These are phyloP conservation scores for Brachypalpus laphriformis DNA, from an alignment of 2,888 invertebrate genomes.

Conservation along the genomic window DNA sequence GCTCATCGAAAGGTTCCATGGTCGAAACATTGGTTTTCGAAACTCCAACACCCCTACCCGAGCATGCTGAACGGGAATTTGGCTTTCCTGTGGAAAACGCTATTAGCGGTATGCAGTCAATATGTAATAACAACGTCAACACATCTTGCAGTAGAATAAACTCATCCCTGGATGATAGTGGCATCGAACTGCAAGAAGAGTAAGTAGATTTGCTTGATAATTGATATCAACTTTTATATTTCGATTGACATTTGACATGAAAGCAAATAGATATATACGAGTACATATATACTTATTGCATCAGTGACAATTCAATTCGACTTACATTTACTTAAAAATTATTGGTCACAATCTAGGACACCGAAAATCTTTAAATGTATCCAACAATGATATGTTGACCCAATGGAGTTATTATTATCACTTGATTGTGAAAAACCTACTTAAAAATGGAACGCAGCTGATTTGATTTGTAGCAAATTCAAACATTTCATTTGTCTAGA, in stretches of 20 bases:
- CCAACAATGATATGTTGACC: neutral
- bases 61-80: conserved; percentile 82
- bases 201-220: conserved; percentile 76
- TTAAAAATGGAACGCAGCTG: too few relatives aligned
- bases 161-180: conserved; percentile 82
- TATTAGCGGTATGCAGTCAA: conserved; percentile 55
- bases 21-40: conserved; percentile 96
- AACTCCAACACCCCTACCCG: conserved; percentile 88
- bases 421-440: too few relatives aligned
- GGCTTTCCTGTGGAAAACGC: conserved; percentile 78
- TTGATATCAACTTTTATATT: neutral
- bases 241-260: neutral
- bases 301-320: too few relatives aligned
- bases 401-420: neutral
- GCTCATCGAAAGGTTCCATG: conserved; percentile 97
- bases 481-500: neutral
- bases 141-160: conserved; percentile 80
- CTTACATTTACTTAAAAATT: too few relatives aligned
- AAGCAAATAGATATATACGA: too few relatives aligned
- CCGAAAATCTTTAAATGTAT: neutral
- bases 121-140: conserved; percentile 63
- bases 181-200: conserved; percentile 83
- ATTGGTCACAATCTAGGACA: neutral
- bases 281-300: too few relatives aligned
- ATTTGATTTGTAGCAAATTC: neutral